Conservation (phyloP, 2,113 vertebrate genomes). For the Tauraco erythrolophus region DNA sequence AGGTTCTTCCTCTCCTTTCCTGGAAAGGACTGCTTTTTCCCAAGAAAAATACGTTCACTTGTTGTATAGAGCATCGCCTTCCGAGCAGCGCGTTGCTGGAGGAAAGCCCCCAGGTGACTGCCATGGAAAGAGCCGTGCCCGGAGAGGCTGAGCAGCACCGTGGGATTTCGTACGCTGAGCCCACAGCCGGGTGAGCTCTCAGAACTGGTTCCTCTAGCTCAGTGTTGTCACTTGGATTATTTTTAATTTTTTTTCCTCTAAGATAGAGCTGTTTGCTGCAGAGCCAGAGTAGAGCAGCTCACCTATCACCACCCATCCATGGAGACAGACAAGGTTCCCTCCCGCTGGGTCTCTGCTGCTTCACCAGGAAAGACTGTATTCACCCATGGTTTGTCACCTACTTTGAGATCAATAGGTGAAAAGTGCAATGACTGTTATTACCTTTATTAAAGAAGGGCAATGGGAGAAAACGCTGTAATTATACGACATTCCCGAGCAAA, state of each 20-base stretch:
- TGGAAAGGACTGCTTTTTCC: neutral
- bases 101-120: neutral
- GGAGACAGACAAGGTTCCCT: neutral
- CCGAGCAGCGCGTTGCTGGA: neutral
- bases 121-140: neutral
- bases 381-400: accelerated
- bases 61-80: neutral
- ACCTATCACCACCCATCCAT: accelerated
- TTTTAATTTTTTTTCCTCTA: neutral
- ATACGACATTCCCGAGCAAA: neutral
- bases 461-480: neutral
- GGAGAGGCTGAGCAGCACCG: neutral
- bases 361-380: too few species aligned
- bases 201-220: neutral
- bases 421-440: neutral
- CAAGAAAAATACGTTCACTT: accelerated
- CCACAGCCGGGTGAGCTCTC: neutral
- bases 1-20: too few species aligned
- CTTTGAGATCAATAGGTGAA: neutral
- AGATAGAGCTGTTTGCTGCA: neutral
- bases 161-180: neutral
- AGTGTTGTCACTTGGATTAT: neutral
- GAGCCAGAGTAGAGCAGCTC: neutral
- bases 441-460: neutral
- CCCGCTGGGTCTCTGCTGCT: neutral